phyloP scores from a whole-genome alignment of 2,888 invertebrate species.

The Tinea trinotella region DNA sequence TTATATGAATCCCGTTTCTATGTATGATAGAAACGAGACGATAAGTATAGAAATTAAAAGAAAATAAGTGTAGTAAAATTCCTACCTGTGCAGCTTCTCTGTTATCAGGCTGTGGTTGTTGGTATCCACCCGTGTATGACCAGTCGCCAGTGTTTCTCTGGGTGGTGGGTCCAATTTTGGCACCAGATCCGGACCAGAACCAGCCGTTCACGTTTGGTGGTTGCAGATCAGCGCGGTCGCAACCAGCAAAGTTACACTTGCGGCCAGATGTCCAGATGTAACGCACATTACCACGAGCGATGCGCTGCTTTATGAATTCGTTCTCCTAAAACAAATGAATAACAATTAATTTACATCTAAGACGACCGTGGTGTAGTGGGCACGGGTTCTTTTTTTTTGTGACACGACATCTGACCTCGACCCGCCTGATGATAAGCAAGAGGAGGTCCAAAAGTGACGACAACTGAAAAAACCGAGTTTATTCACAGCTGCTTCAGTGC shows the following conservation, averaged over 20 bases:
- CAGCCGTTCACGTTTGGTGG: conserved; percentile 90
- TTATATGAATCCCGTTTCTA: neutral
- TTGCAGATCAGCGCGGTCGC: conserved; percentile 85
- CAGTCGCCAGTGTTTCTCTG: conserved; percentile 92
- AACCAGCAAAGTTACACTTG: conserved; percentile 93
- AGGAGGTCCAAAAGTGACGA: no score
- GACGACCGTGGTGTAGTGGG: no score
- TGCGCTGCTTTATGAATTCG: conserved; percentile 90
- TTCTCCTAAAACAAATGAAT: conserved; percentile 73
- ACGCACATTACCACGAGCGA: conserved; percentile 82
- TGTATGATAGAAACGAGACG: neutral
- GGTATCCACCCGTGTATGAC: conserved; percentile 90
- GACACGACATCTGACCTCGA: no score
- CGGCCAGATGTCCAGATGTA: conserved; percentile 95
- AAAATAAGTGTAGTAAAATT: neutral
- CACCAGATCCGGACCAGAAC: conserved; percentile 96
- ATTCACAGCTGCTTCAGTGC: no score
- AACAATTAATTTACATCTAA: no score
- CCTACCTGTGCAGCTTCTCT: conserved; percentile 88
- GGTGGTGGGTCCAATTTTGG: conserved; percentile 90
- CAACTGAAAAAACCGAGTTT: no score
- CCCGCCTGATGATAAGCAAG: no score
- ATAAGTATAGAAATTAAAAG: no score
- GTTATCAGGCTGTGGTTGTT: conserved; percentile 91
- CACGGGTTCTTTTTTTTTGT: no score